These are phyloP conservation scores for Mesochorus sp. DNA, from an alignment of 2,888 invertebrate species.

Conservation along the genomic window DNA sequence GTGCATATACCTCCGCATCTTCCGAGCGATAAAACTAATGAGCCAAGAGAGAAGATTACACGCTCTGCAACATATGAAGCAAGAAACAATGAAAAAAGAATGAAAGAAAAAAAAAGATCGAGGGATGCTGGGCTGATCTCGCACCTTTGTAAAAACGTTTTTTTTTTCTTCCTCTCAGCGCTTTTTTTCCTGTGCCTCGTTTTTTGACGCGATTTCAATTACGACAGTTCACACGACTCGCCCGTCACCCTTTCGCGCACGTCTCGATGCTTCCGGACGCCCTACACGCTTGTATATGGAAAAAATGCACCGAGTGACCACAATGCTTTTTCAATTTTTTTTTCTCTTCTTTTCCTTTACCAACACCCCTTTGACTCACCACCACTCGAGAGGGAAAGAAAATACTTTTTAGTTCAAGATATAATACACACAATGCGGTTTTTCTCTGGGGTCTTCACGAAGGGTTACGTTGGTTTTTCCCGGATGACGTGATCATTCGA, in stretches of 20 bases:
- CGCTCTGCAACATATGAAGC: neutral
- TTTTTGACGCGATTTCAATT: constrained; percentile 28
- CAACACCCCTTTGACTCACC: constrained; percentile 18
- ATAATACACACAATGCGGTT: neutral
- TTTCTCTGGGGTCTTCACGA: neutral
- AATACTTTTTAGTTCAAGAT: constrained; percentile 28
- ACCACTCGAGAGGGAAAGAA: constrained; percentile 20
- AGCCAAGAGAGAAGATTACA: constrained; percentile 59
- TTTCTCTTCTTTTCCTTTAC: neutral
- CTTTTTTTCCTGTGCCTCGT: constrained; percentile 6
- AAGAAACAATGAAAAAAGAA: too few species aligned
- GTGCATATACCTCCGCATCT: neutral
- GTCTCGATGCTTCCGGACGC: constrained; percentile 2
- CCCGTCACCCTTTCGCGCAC: constrained; percentile 27
- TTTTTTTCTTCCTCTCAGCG: constrained; percentile 16
- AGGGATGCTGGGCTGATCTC: constrained; percentile 18
- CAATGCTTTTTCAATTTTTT: constrained; percentile 49
- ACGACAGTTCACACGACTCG: constrained; percentile 56
- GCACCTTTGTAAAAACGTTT: constrained; percentile 31
- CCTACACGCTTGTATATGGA: neutral
- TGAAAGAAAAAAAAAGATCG: constrained; percentile 31
- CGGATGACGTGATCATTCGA: constrained; percentile 43
- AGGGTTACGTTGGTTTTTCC: constrained; percentile 36
- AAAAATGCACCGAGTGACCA: constrained; percentile 38
- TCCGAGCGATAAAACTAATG: constrained; percentile 49